Percentiles rank a stretch among this genome's conserved stretches.
Evolutionary conservation across 2,113 vertebrate genomes (phyloP).

Genomic region (Oreotrochilus melanogaster): DNA sequence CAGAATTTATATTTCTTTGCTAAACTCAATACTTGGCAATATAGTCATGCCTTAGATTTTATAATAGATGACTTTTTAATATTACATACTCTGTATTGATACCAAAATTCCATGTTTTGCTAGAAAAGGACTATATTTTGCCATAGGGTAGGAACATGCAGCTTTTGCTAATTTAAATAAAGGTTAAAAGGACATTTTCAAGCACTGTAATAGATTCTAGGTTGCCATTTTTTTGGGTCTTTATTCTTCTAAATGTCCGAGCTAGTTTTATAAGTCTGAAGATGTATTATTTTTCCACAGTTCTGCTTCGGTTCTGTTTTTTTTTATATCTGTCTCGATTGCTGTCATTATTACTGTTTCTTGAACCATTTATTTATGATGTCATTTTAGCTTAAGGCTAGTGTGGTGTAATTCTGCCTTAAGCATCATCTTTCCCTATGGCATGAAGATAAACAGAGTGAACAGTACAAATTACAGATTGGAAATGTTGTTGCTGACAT

Average conservation of each 20-base stretch:
- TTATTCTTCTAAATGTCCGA: background rate
- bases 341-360: background rate
- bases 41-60: constrained; percentile 17
- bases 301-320: background rate
- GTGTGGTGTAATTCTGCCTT: constrained; percentile 51
- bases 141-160: constrained; percentile 2
- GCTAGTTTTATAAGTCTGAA: background rate
- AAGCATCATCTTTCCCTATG: constrained; percentile 29
- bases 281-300: background rate
- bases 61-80: background rate
- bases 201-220: background rate
- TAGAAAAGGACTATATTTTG: constrained; percentile 30
- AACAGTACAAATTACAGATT: background rate
- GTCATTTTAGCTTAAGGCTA: constrained; percentile 51
- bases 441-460: background rate
- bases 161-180: constrained; percentile 46
- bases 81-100: constrained; percentile 31
- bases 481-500: constrained; percentile 2
- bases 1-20: background rate
- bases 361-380: constrained; percentile 41
- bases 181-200: constrained; percentile 47
- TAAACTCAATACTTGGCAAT: background rate
- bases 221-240: background rate
- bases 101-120: background rate
- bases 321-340: background rate